These are phyloP conservation scores for Monopterus albus DNA, from an alignment of 2,113 vertebrate genomes.

Conservation along the genomic window DNA sequence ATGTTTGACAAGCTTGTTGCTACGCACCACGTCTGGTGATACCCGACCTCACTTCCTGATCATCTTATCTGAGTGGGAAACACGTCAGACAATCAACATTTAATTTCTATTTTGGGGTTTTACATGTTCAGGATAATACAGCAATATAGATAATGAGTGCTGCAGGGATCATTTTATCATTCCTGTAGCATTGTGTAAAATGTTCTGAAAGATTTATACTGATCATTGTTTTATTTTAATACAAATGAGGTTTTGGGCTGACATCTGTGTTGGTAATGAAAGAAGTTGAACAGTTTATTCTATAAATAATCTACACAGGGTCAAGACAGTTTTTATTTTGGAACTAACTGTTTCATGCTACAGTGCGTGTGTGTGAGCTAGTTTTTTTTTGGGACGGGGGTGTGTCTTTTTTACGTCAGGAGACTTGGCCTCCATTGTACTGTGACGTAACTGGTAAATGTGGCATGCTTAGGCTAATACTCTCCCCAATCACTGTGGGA, in stretches of 20 bases:
- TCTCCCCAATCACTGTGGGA: neutral
- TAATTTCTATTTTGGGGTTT: neutral
- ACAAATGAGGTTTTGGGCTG: neutral
- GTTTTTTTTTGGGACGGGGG: slow-evolving; percentile 27
- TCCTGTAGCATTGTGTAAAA: too few species aligned
- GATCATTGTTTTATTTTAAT: too few species aligned
- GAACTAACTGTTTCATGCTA: neutral
- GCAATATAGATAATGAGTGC: neutral
- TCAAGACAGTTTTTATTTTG: neutral
- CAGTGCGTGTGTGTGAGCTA: neutral
- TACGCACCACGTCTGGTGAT: slow-evolving; percentile 6
- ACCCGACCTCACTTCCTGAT: slow-evolving; percentile 40
- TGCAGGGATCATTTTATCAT: neutral
- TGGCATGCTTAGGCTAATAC: neutral
- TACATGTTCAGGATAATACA: neutral
- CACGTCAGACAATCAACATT: neutral
- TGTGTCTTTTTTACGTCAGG: slow-evolving; percentile 24
- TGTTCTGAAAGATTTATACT: too few species aligned
- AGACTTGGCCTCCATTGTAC: neutral
- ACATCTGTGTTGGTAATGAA: too few species aligned
- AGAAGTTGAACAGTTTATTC: neutral
- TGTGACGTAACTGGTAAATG: slow-evolving; percentile 13
- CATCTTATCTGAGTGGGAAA: slow-evolving; percentile 16
- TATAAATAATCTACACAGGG: neutral
- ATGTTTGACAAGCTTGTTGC: slow-evolving; percentile 14